Conservation (phyloP, 2,888 invertebrate species). For the Calliphora vomitoria region DNA sequence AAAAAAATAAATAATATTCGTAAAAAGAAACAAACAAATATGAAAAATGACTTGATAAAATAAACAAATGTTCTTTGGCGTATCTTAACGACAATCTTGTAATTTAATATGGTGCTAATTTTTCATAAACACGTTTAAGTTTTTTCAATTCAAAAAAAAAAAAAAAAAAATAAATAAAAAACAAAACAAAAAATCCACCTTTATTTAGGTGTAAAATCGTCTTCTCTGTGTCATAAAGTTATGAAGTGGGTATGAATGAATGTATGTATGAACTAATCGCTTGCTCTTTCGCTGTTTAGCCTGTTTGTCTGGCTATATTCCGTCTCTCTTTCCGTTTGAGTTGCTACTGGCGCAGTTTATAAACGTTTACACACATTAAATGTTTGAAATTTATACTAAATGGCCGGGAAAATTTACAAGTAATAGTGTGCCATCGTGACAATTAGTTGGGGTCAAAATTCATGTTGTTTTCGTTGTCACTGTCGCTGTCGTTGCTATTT, state of each 20-base stretch:
- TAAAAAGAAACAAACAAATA: constrained; percentile 26
- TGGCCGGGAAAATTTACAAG: constrained; percentile 57
- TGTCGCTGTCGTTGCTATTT: constrained; percentile 8
- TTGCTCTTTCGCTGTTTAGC: constrained; percentile 1
- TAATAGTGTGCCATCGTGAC: constrained; percentile 54
- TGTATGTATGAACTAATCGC: constrained; percentile 15
- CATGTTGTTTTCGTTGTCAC: constrained; percentile 30
- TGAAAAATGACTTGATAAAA: constrained; percentile 54
- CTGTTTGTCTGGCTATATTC: constrained; percentile 32
- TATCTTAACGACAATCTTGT: constrained; percentile 71
- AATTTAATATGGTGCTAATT: constrained; percentile 73
- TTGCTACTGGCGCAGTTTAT: constrained; percentile 19
- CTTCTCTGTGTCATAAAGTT: not conserved
- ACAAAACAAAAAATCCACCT: constrained; percentile 22
- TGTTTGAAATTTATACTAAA: constrained; percentile 41
- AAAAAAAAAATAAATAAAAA: not conserved
- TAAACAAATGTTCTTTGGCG: constrained; percentile 57
- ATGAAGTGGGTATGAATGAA: not conserved
- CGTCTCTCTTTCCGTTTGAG: constrained; percentile 22
- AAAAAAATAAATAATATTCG: constrained; percentile 2
- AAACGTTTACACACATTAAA: constrained; percentile 26
- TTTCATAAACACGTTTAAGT: constrained; percentile 60
- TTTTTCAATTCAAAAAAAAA: not conserved
- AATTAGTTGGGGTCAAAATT: constrained; percentile 47
- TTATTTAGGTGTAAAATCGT: not conserved